Evolutionary conservation across 2,888 invertebrate genomes (phyloP), one percentile per base, ranked within the genome.

Genomic region (Andrena marginata): DNA sequence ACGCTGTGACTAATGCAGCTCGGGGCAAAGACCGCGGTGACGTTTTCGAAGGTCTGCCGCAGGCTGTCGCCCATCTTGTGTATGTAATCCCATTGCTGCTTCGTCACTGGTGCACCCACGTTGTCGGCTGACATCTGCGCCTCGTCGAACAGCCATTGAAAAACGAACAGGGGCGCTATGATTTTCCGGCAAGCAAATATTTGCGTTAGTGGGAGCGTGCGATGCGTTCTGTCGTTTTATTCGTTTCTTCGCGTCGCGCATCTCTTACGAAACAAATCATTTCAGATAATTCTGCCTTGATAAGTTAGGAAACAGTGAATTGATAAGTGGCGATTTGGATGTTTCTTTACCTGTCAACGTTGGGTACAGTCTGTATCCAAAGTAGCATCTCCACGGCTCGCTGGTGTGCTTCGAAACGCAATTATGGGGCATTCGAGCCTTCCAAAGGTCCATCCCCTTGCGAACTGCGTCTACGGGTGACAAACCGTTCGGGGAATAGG

Each of bases 61-160:
- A 98, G 95, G 35, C 98, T 97, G 80, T 97, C 96, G 0, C 98
- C 98, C 95, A 98, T 97, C 92, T 97, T 96, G 92, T 98, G 98
- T 80, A 99, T 98, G 90, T 98, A 98, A 90, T 98, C 97, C 98
- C 98, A 99, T 91, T 99, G 98, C 79, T 97, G 97, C 73, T 97
- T 97, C 16, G 98, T 97, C 2, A 97, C 96, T 0, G 98, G 98
- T 0, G 98, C 96, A 0, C 98, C 97, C 1, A 99, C 98, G 90
- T 98, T 98, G 93, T 98, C 98, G 0, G 97, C 98, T 42, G 97
- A 96, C 95, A 99, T 97, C 95, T 99, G 99, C 2, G 98, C 98
- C 92, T 98, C 98, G 93, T 99, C 99, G 93, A 98, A 99, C 68
- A 99, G 95, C 96, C 98, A 98, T 95, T 99, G 99, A 93, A 99